These are phyloP conservation scores for Patella caerulea DNA, from an alignment of 2,888 invertebrate genomes.

Conservation along the genomic window DNA sequence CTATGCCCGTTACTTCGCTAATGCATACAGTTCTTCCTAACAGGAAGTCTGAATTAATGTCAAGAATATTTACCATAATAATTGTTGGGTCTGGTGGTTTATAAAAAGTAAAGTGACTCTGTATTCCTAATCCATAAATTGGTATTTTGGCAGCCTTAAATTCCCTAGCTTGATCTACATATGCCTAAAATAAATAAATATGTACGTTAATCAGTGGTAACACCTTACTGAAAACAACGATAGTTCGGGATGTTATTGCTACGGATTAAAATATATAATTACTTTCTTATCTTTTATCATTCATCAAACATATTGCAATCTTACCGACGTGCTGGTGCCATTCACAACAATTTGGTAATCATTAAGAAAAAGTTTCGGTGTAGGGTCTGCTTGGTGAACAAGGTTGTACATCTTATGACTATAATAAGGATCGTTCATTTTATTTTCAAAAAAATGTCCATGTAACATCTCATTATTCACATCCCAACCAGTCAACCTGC, in stretches of 20 bases:
- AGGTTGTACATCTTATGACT: conserved; percentile 30
- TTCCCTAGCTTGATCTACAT: conserved; percentile 38
- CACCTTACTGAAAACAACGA: no score
- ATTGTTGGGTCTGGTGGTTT: conserved; percentile 21
- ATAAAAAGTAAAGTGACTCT: conserved; percentile 38
- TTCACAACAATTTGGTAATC: conserved; percentile 40
- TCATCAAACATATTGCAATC: no score
- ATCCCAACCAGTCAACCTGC: conserved; percentile 36
- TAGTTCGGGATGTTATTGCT: no score
- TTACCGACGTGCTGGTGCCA: conserved; percentile 34
- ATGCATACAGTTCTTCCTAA: no score
- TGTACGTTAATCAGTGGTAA: no score
- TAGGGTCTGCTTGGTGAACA: conserved; percentile 35
- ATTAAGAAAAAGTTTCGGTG: conserved; percentile 40
- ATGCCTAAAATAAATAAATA: conserved; percentile 30
- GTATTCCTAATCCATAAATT: conserved; percentile 45
- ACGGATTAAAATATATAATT: no score
- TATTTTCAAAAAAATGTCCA: conserved; percentile 36
- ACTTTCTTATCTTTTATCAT: no score
- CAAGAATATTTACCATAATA: conserved; percentile 13
- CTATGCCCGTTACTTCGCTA: no score
- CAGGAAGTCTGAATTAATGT: no score
- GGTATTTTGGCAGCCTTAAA: conserved; percentile 38
- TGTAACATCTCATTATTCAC: conserved; percentile 39
- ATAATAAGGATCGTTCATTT: conserved; percentile 31